Conservation (phyloP, 92 coral and sea anemone genomes). For the Palythoa grandiflora region DNA sequence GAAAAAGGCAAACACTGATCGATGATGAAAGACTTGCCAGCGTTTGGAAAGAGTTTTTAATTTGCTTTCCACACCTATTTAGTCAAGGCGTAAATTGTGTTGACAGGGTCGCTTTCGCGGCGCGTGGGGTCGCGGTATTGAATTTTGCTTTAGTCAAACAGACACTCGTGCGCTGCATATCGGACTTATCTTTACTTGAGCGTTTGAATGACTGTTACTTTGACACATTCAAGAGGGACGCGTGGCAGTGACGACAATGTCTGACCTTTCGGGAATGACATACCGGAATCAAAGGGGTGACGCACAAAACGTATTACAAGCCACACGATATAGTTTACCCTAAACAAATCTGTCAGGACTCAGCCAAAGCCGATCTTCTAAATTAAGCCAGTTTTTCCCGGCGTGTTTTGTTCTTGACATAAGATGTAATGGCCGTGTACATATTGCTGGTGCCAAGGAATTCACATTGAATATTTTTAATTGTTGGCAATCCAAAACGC, state of each 20-base stretch:
- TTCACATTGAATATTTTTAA: conserved; percentile 15
- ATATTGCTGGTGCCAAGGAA: conserved; percentile 25
- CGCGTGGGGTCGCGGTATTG: conserved; percentile 37
- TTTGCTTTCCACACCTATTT: conserved; percentile 43
- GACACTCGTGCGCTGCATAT: conserved; percentile 27
- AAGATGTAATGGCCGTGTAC: conserved; percentile 18
- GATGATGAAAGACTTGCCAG: conserved; percentile 11
- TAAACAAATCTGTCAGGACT: conserved; percentile 1
- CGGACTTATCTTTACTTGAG: conserved; percentile 15
- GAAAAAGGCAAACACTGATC: conserved; percentile 21
- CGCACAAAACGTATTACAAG: neutral
- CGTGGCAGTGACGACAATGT: conserved; percentile 36
- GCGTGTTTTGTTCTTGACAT: neutral
- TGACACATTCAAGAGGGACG: conserved; percentile 42
- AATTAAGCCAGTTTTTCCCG: neutral
- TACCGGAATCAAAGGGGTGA: neutral
- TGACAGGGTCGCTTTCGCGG: neutral
- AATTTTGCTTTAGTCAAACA: conserved; percentile 23
- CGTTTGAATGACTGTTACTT: conserved; percentile 34
- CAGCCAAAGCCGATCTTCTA: conserved; percentile 2
- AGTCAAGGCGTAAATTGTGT: neutral
- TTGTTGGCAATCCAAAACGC: conserved; percentile 4
- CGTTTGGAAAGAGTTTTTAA: conserved; percentile 18
- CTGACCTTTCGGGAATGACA: conserved; percentile 22
- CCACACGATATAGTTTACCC: neutral